Percentiles rank a stretch among this genome's conserved stretches.
Evolutionary conservation across 2,888 invertebrate species (phyloP).

Genomic region (Ctenicera cuprea): DNA sequence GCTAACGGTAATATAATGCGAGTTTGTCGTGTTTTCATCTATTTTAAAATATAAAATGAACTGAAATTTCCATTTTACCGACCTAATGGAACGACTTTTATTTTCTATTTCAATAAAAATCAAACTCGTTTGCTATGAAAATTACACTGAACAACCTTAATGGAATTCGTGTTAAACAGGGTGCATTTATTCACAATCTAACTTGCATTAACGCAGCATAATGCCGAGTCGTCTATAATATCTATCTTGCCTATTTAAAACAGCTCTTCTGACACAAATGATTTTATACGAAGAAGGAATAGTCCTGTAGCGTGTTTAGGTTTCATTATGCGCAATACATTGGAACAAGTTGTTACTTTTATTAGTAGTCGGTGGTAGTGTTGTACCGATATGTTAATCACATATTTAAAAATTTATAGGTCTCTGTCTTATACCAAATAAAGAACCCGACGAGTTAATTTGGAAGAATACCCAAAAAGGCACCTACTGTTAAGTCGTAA

Average conservation of each 20-base stretch:
- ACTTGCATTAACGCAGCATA: constrained; percentile 18
- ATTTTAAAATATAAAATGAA: no score
- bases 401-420: not conserved
- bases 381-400: constrained; percentile 29
- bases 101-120: not conserved
- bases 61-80: no score
- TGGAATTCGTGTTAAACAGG: constrained; percentile 10
- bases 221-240: not conserved
- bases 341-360: constrained; percentile 39
- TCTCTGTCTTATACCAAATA: not conserved
- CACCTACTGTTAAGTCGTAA: not conserved
- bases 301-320: constrained; percentile 30
- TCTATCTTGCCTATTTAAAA: not conserved
- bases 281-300: constrained; percentile 18
- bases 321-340: constrained; percentile 36
- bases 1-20: no score
- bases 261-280: constrained; percentile 7
- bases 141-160: constrained; percentile 8
- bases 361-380: constrained; percentile 19
- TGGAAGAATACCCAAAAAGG: not conserved
- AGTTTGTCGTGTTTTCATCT: no score
- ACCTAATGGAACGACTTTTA: no score
- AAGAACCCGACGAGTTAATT: constrained; percentile 19
- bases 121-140: not conserved
- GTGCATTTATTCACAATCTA: constrained; percentile 30